These are phyloP conservation scores for Hanleya hanleyi DNA, from an alignment of 2,888 invertebrate species.

Conservation along the genomic window DNA sequence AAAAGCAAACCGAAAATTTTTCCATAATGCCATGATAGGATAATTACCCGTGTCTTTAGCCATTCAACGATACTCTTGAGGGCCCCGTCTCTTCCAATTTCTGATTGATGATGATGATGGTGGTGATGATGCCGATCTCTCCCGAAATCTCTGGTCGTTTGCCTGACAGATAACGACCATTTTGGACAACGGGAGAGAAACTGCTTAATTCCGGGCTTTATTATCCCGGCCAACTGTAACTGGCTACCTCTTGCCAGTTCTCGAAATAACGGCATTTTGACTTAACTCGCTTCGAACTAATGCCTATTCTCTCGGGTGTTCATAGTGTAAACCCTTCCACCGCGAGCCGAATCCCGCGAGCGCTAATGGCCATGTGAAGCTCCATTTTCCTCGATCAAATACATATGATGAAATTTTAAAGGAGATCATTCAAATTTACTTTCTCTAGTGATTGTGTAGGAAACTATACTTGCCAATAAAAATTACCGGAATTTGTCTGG, in stretches of 20 bases:
- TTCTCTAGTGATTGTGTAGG: too few relatives aligned
- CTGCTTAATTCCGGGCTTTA: slow-evolving; percentile 1
- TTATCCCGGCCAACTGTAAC: too few relatives aligned
- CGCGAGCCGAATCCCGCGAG: too few relatives aligned
- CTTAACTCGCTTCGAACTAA: background rate
- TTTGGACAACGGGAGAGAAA: background rate
- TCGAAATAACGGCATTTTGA: background rate
- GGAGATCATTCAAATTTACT: background rate
- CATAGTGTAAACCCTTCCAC: background rate
- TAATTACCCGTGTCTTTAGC: slow-evolving; percentile 2
- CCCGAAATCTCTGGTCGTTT: slow-evolving; percentile 2
- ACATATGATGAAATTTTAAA: background rate
- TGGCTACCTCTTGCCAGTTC: too few relatives aligned
- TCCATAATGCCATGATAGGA: slow-evolving; percentile 1
- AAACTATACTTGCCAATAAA: too few relatives aligned
- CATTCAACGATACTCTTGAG: background rate
- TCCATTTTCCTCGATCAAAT: background rate
- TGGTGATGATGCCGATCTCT: background rate
- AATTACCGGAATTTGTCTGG: too few relatives aligned
- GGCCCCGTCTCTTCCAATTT: background rate
- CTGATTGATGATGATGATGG: background rate
- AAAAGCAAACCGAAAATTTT: background rate
- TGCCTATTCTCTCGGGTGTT: background rate
- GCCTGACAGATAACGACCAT: background rate
- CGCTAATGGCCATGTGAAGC: background rate